Percentiles rank a stretch among this genome's conserved stretches.
phyloP scores from a whole-genome alignment of 2,888 invertebrate genomes.

The Vesta saturnalis region DNA sequence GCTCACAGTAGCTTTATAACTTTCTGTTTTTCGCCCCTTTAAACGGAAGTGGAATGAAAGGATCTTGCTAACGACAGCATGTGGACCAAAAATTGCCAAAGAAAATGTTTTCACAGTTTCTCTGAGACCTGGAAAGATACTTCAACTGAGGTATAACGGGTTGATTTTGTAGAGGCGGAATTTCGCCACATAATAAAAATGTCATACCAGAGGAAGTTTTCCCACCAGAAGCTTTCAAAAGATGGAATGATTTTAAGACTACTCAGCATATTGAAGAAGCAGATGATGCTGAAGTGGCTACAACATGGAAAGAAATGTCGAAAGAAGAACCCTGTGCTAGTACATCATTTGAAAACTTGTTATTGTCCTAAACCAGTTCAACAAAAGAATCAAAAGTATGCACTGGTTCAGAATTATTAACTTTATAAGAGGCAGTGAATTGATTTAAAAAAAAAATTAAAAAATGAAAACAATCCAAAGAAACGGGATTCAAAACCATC shows the following conservation, averaged over 20 bases:
- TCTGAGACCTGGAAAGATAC: conserved; percentile 6
- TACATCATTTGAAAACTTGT: conserved; percentile 18
- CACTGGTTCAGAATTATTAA: conserved; percentile 3
- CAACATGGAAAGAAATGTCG: background rate
- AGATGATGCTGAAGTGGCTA: conserved; percentile 15
- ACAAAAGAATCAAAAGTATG: conserved; percentile 15
- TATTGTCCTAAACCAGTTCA: conserved; percentile 14
- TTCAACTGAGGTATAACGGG: conserved; percentile 5
- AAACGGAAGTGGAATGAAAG: background rate
- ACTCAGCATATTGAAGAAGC: background rate
- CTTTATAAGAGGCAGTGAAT: background rate
- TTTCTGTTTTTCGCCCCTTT: background rate
- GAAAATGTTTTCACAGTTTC: conserved; percentile 12
- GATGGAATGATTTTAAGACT: conserved; percentile 12
- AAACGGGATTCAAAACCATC: too few species aligned
- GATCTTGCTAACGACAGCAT: background rate
- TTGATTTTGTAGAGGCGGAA: conserved; percentile 7
- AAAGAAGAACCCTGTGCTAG: background rate
- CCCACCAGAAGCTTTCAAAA: conserved; percentile 4
- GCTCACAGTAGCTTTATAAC: background rate
- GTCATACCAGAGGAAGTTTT: conserved; percentile 16
- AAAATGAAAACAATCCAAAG: background rate
- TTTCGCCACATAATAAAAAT: conserved; percentile 12
- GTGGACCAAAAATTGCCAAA: conserved; percentile 12
- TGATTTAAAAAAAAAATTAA: background rate